Conservation (phyloP, 2,113 vertebrate genomes). For the Paradoxurus hermaphroditus region DNA sequence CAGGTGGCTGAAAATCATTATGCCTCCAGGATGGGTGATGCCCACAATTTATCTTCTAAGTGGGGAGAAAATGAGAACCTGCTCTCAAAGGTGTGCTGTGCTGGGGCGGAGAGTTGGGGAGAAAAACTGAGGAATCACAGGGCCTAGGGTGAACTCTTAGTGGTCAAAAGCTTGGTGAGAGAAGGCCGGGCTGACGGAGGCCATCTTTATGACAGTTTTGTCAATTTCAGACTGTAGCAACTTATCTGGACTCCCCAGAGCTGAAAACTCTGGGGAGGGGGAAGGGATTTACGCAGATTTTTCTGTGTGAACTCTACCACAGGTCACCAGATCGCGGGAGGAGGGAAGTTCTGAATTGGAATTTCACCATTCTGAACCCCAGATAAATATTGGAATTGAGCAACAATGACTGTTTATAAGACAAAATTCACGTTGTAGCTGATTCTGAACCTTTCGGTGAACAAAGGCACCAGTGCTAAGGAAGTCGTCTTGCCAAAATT, state of each 20-base stretch:
- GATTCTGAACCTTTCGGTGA: background rate
- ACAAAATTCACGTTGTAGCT: background rate
- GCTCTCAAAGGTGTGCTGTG: background rate
- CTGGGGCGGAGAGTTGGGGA: background rate
- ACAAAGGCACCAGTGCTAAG: background rate
- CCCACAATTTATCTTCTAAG: background rate
- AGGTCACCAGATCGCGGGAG: background rate
- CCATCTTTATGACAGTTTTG: background rate
- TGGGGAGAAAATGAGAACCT: background rate
- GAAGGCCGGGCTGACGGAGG: background rate
- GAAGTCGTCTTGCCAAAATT: background rate
- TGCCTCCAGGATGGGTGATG: background rate
- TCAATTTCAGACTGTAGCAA: background rate
- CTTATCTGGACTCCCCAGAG: background rate
- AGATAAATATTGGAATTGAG: conserved; percentile 4
- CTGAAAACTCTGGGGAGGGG: background rate
- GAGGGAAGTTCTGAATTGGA: background rate
- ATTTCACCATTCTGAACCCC: background rate
- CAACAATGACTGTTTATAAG: background rate
- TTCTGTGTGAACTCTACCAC: background rate
- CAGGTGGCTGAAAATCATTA: background rate
- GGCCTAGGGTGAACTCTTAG: background rate
- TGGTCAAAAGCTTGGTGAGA: background rate
- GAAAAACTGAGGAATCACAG: background rate
- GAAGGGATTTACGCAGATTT: background rate